Percentiles rank a stretch among this genome's conserved stretches.
Evolutionary conservation across 1,140 invertebrate species (phyloP).

Genomic region (Drosophila bocqueti): DNA sequence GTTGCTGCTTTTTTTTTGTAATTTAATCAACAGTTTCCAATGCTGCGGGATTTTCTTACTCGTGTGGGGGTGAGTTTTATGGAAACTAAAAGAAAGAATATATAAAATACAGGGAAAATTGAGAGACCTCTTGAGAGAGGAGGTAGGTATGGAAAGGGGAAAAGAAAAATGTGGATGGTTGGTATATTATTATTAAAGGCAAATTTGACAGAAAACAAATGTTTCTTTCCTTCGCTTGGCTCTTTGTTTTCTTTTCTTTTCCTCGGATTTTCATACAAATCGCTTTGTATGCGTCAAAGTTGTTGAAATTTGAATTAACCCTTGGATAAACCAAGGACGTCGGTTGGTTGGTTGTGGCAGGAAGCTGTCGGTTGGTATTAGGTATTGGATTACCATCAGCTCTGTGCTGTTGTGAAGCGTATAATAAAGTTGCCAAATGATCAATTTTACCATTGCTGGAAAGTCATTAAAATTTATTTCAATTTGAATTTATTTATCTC

Average conservation of each 20-base stretch:
- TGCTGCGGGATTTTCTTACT: constrained; percentile 36
- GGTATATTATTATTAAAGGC: constrained; percentile 77
- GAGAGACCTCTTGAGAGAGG: constrained; percentile 1
- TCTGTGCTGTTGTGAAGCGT: background rate
- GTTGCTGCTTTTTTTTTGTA: constrained; percentile 39
- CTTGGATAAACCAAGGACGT: constrained; percentile 38
- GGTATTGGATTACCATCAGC: constrained; percentile 22
- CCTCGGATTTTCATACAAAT: constrained; percentile 56
- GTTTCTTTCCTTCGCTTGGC: constrained; percentile 45
- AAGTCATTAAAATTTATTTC: constrained; percentile 8
- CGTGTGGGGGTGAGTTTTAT: constrained; percentile 47
- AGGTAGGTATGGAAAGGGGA: background rate
- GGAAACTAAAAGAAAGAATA: constrained; percentile 27
- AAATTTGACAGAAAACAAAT: constrained; percentile 84
- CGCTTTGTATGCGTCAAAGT: constrained; percentile 61
- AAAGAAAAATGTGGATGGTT: constrained; percentile 66
- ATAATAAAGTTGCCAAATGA: constrained; percentile 25
- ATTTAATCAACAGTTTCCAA: constrained; percentile 78
- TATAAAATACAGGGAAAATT: constrained; percentile 25
- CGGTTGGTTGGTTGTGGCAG: constrained; percentile 13
- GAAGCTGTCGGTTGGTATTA: constrained; percentile 38
- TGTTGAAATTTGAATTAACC: constrained; percentile 67
- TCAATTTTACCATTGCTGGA: constrained; percentile 6
- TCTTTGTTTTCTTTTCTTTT: constrained; percentile 44
- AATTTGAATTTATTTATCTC: constrained; percentile 9